These are phyloP conservation scores for Pentamera pediparva DNA, from an alignment of 53 echinoderm and acorn worm species.

Conservation along the genomic window DNA sequence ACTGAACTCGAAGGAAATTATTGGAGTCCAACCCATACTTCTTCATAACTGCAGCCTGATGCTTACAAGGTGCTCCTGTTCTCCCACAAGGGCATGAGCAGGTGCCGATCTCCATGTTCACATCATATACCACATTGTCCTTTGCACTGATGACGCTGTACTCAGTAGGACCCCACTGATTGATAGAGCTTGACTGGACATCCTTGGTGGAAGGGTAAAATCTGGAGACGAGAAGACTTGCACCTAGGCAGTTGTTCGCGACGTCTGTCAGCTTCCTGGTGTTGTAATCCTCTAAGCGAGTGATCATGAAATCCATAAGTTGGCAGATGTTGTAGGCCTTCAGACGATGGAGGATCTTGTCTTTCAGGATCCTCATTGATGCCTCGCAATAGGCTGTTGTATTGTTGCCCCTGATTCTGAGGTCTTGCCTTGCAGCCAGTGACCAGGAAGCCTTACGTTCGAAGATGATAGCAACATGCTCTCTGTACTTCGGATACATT, in stretches of 20 bases:
- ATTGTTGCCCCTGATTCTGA: constrained; percentile 20
- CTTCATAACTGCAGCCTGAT: constrained; percentile 46
- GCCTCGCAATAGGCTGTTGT: constrained; percentile 45
- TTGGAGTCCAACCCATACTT: constrained; percentile 21
- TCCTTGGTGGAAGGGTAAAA: constrained; percentile 9
- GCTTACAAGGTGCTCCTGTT: constrained; percentile 54
- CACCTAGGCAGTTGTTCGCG: constrained; percentile 12
- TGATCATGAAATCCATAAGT: constrained; percentile 24
- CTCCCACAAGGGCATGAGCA: constrained; percentile 48
- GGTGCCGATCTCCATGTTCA: constrained; percentile 26
- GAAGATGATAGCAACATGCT: background rate
- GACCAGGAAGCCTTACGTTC: constrained; percentile 4
- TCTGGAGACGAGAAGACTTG: background rate
- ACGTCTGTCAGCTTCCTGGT: constrained; percentile 33
- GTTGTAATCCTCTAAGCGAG: constrained; percentile 33
- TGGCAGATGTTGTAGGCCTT: constrained; percentile 42
- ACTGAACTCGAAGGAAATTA: constrained; percentile 45
- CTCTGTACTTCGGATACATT: constrained; percentile 1
- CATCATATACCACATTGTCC: constrained; percentile 14
- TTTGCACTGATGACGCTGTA: constrained; percentile 3
- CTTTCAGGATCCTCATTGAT: constrained; percentile 45
- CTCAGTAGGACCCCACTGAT: background rate
- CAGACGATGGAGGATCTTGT: constrained; percentile 17
- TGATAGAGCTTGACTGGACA: background rate
- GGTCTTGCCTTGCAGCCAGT: background rate